Evolutionary conservation across 2,113 vertebrate species (phyloP).

Genomic region (Eclectus roratus): DNA sequence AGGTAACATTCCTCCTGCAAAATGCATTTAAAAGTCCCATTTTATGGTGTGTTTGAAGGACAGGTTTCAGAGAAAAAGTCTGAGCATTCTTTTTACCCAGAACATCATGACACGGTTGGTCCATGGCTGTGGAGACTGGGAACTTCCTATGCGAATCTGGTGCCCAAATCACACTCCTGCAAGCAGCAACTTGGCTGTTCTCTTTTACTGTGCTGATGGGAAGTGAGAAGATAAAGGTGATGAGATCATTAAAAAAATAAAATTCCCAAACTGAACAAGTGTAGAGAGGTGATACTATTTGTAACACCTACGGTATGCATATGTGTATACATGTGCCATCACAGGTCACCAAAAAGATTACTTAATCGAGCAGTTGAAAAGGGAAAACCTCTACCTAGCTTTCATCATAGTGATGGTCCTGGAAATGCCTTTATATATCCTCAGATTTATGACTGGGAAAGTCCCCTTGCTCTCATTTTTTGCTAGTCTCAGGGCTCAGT

Average conservation of each 20-base stretch:
- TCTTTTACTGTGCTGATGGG: not conserved
- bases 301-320: not conserved
- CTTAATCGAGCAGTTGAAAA: conserved; percentile 85
- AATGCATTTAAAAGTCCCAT: not conserved
- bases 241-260: not conserved
- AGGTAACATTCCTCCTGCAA: not conserved
- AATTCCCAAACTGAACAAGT: not conserved
- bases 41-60: not conserved
- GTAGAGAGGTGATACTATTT: not conserved
- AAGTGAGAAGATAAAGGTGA: not conserved
- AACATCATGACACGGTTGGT: not conserved
- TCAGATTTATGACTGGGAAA: not conserved
- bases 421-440: conserved; percentile 74
- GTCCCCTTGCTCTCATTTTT: not conserved
- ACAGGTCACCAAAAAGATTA: conserved; percentile 80
- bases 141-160: not conserved
- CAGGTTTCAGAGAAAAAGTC: not conserved
- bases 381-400: conserved; percentile 80
- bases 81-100: not conserved
- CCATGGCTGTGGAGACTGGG: not conserved
- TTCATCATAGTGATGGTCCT: conserved; percentile 83
- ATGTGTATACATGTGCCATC: not conserved
- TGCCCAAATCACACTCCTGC: not conserved
- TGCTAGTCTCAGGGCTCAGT: conserved; percentile 1
- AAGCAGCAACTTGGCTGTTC: not conserved